Conservation (phyloP, 1,140 invertebrate species). For the Euglossa dilemma region DNA sequence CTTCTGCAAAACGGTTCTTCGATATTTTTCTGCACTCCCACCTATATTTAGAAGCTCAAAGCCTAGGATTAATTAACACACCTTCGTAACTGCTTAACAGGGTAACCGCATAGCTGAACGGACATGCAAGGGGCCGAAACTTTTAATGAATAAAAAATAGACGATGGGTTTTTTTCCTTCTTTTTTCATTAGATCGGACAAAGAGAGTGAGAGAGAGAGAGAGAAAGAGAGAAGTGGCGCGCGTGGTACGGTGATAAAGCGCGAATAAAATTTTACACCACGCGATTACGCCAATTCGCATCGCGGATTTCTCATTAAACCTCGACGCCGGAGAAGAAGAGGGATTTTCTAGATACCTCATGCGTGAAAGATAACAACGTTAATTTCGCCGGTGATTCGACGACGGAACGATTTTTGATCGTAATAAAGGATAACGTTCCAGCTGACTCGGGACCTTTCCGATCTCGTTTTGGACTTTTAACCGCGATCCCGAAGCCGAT, state of each 20-base stretch:
- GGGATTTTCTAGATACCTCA: neutral
- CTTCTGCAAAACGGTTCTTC: slow-evolving; percentile 14
- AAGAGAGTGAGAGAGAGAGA: neutral
- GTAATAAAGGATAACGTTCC: neutral
- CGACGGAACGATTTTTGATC: neutral
- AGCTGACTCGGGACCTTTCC: neutral
- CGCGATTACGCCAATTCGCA: neutral
- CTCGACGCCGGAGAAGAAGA: no score
- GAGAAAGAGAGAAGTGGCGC: no score
- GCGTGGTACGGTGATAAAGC: neutral
- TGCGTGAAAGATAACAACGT: neutral
- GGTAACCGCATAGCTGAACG: slow-evolving; percentile 38
- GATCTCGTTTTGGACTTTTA: neutral
- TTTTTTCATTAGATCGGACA: slow-evolving; percentile 13
- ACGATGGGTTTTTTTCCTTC: neutral
- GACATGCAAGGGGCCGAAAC: slow-evolving; percentile 45
- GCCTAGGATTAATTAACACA: slow-evolving; percentile 49
- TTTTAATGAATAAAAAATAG: slow-evolving; percentile 53
- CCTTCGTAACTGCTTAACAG: slow-evolving; percentile 42
- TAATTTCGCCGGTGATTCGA: neutral
- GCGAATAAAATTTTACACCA: neutral
- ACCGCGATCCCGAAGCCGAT: no score
- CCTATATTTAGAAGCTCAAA: slow-evolving; percentile 45
- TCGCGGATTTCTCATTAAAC: neutral
- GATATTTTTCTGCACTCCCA: slow-evolving; percentile 15